Evolutionary conservation across 2,797 vertebrate species (phyloP), one percentile per base, ranked within the genome.

Genomic region (Adrianichthys oophorus): DNA sequence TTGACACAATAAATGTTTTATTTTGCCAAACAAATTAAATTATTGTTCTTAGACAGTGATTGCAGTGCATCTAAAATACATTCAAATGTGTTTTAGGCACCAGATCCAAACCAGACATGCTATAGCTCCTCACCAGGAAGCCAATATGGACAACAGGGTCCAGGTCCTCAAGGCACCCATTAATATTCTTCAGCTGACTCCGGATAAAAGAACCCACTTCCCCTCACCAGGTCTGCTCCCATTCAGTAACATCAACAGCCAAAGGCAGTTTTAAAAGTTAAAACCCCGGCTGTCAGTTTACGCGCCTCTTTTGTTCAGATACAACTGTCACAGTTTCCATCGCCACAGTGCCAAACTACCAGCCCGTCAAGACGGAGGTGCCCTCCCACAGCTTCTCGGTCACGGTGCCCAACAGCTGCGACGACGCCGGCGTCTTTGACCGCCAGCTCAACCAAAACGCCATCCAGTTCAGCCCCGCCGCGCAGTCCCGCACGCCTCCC

Each of bases 311-410:
- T 43, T 21, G 0, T 48, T 46, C 70, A 0, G 97, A 98, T 76
- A 98, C 97, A 0, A 98, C 97, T 0, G 96, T 97, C 81, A 98
- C 96, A 0, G 95, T 98, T 61, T 98, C 97, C 2, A 95, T 99
- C 2, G 93, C 95, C 1, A 77, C 96, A 0, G 90, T 97, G 90
- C 94, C 96, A 19, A 94, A 91, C 42, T 97, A 97, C 83, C 85
- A 92, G 14, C 13, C 86, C 0, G 93, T 98, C 79, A 99, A 99
- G 89, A 97, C 95, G 0, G 97, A 99, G 79, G 92, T 87, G 0
- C 92, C 94, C 67, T 75, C 92, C 0, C 95, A 96, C 0, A 82
- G 93, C 68, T 98, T 98, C 61, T 83, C 95, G 0, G 95, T 97
- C 79, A 95, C 95, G 1, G 87, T 95, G 61, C 94, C 95, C 0